Evolutionary conservation across 1,140 invertebrate species (phyloP), one percentile per base, ranked within the genome.

Genomic region (Ptiloglossa arizonensis): DNA sequence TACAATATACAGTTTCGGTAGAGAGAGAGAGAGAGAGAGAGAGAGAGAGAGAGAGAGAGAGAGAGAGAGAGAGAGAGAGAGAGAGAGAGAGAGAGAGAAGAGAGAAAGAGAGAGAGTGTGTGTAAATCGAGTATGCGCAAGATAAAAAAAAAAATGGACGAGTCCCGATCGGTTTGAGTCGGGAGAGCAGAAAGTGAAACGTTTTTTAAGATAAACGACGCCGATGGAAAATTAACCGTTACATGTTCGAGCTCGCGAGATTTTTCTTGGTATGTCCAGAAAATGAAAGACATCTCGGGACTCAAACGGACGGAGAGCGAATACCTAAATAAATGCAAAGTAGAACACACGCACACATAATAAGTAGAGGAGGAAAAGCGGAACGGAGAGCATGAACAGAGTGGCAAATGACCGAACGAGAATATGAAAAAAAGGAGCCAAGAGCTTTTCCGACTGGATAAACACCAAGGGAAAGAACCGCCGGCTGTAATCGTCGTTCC

Each of bases 271-370:
- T 4, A 3, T 1, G 46, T 19, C 46, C 19, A 3, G 4, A 8
- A 46, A 46, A 15, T n/a, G 3, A 11, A 17, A 17, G 29, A 27
- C n/a, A 27, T 74, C 77, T 79, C 76, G 76, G 22, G 81, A 74
- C 81, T 83, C 82, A 70, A 79, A 83, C 63, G 52, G 41, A 67
- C 66, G 35, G 13, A 44, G 44, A 56, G 63, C 48, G 57, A 77
- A 41, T 62, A 63, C 46, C 72, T 69, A 54, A 46, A 74, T 57
- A 74, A 67, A 81, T 81, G 69, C 64, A 84, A 63, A 60, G 68
- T 83, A 82, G 67, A 84, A 74, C 74, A 85, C 82, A 81, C 83
- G 67, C 82, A 85, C 79, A 75, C 79, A 72, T 52, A n/a, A n/a
- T n/a, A 44, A 64, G 44, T 35, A 19, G 35, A 52, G 11, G 24